These are phyloP conservation scores for Hydroisotoma schaefferi DNA, from an alignment of 2,888 invertebrate species.

Conservation along the genomic window DNA sequence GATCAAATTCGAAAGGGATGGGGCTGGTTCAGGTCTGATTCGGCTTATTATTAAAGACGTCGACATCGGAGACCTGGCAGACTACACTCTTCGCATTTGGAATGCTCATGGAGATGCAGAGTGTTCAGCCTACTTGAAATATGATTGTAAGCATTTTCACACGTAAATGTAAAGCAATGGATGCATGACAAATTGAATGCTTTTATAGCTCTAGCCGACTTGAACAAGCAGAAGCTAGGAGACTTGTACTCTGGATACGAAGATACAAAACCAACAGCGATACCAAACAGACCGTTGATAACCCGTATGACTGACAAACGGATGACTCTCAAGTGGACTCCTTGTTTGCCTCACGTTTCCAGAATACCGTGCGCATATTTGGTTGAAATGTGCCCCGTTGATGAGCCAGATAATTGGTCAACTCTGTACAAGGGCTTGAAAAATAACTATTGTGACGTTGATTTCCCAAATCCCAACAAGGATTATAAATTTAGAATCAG, in stretches of 20 bases:
- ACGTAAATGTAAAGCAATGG: not conserved
- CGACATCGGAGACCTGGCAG: conserved; percentile 69
- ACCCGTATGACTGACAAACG: conserved; percentile 86
- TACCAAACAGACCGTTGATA: conserved; percentile 87
- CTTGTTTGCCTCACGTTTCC: conserved; percentile 80
- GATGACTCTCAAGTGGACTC: conserved; percentile 88
- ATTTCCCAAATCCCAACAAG: conserved; percentile 83
- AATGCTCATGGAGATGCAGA: conserved; percentile 80
- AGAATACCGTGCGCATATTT: conserved; percentile 79
- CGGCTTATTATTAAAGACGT: conserved; percentile 68
- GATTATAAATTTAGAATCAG: conserved; percentile 94
- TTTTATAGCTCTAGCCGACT: conserved; percentile 3
- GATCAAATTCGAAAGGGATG: conserved; percentile 79
- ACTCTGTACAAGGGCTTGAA: conserved; percentile 58
- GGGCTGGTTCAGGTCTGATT: conserved; percentile 73
- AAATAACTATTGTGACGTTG: conserved; percentile 83
- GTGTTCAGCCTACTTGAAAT: conserved; percentile 73
- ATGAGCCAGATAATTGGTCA: conserved; percentile 20
- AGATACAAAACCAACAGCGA: conserved; percentile 78
- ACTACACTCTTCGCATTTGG: conserved; percentile 75
- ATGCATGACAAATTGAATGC: not conserved
- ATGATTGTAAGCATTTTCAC: conserved; percentile 60
- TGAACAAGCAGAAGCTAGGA: conserved; percentile 37
- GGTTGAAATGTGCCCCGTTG: conserved; percentile 77
- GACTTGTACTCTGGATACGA: conserved; percentile 83